phyloP scores from a whole-genome alignment of 2,888 invertebrate genomes.

The Drosophila mulleri region DNA sequence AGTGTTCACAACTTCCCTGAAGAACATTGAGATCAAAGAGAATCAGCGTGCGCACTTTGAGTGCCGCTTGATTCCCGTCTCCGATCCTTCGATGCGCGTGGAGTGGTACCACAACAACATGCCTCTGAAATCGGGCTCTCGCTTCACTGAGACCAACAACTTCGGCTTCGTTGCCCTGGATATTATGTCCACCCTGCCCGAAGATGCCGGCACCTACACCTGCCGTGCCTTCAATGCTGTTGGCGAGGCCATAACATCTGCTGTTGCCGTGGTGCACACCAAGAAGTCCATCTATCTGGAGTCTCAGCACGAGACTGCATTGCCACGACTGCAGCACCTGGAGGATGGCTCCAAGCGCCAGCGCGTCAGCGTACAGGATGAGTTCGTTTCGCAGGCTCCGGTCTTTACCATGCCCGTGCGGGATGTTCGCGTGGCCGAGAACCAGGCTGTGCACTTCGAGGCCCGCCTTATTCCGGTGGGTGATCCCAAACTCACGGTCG shows the following conservation, averaged over 20 bases:
- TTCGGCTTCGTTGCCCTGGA: slow-evolving; percentile 99
- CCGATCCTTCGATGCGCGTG: slow-evolving; percentile 96
- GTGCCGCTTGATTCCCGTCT: slow-evolving; percentile 96
- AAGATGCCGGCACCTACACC: slow-evolving; percentile 98
- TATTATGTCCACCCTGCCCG: slow-evolving; percentile 97
- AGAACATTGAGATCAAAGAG: slow-evolving; percentile 96
- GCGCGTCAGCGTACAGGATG: slow-evolving; percentile 90
- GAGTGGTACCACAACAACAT: slow-evolving; percentile 98
- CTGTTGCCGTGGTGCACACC: slow-evolving; percentile 93
- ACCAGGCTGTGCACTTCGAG: slow-evolving; percentile 97
- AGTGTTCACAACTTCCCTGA: slow-evolving; percentile 95
- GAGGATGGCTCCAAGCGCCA: slow-evolving; percentile 92
- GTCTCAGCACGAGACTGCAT: slow-evolving; percentile 94
- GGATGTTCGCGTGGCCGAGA: slow-evolving; percentile 94
- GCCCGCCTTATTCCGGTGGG: slow-evolving; percentile 97
- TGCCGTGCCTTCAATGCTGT: slow-evolving; percentile 96
- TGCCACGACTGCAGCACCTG: slow-evolving; percentile 92
- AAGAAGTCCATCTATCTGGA: slow-evolving; percentile 94
- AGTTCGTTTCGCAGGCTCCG: slow-evolving; percentile 93
- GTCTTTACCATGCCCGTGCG: slow-evolving; percentile 96
- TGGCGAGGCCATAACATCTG: slow-evolving; percentile 97
- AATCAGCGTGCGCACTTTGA: slow-evolving; percentile 98
- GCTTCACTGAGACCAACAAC: slow-evolving; percentile 98
- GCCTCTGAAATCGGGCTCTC: slow-evolving; percentile 95
- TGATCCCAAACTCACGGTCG: slow-evolving; percentile 95